Evolutionary conservation across 2,888 invertebrate species (phyloP).

Genomic region (Macropis europaea): DNA sequence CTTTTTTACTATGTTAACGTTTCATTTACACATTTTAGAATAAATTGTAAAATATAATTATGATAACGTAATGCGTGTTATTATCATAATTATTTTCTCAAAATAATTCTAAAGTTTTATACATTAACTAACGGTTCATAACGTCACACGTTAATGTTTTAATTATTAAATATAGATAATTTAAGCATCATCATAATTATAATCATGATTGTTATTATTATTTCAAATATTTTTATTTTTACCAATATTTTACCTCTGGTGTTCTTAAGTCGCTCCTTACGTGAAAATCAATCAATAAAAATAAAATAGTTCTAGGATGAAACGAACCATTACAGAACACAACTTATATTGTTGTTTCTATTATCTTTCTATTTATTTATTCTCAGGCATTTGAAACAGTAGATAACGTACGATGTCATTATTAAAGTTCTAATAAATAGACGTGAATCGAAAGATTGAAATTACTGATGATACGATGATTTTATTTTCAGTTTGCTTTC

Average conservation of each 20-base stretch:
- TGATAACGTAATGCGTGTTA: too few relatives aligned
- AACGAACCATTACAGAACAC: constrained; percentile 38
- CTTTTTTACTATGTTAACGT: too few relatives aligned
- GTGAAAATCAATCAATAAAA: constrained; percentile 6
- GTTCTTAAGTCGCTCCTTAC: constrained; percentile 4
- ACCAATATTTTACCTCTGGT: too few relatives aligned
- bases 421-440: constrained; percentile 14
- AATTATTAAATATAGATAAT: background rate
- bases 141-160: too few relatives aligned
- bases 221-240: background rate
- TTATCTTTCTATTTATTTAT: constrained; percentile 41
- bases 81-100: too few relatives aligned
- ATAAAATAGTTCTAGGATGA: constrained; percentile 2
- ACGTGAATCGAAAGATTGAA: constrained; percentile 3
- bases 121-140: too few relatives aligned
- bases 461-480: constrained; percentile 36
- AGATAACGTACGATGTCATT: constrained; percentile 16
- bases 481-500: too few relatives aligned
- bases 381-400: constrained; percentile 20
- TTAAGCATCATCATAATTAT: background rate
- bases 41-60: too few relatives aligned
- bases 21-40: too few relatives aligned
- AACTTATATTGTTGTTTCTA: constrained; percentile 25
- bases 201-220: background rate
- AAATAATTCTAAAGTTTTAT: too few relatives aligned